These are phyloP conservation scores for Lucifuga dentata DNA, from an alignment of 2,113 vertebrate species.

Conservation along the genomic window DNA sequence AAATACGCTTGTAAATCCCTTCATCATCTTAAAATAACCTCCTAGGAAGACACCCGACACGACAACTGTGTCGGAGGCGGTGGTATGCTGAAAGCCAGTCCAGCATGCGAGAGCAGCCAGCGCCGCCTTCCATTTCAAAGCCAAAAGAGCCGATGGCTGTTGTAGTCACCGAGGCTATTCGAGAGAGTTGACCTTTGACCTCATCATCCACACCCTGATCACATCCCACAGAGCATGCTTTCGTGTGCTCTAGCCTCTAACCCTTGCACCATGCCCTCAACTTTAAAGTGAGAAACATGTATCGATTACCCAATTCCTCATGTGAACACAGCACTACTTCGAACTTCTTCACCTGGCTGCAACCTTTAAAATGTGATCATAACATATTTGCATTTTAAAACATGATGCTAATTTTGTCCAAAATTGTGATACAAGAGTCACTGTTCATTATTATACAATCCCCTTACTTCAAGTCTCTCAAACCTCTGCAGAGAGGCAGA, in stretches of 20 bases:
- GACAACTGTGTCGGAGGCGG: conserved; percentile 83
- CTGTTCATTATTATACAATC: conserved; percentile 26
- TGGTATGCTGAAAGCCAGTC: conserved; percentile 62
- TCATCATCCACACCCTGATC: conserved; percentile 66
- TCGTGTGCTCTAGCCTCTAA: conserved; percentile 58
- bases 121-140: conserved; percentile 84
- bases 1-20: conserved; percentile 39
- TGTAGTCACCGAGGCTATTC: conserved; percentile 76
- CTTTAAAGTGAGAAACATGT: conserved; percentile 45
- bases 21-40: conserved; percentile 77
- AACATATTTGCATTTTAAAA: conserved; percentile 20
- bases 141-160: conserved; percentile 73
- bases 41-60: conserved; percentile 85
- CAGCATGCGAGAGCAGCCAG: conserved; percentile 53
- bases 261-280: conserved; percentile 26
- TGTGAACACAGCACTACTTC: conserved; percentile 4
- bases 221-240: conserved; percentile 65
- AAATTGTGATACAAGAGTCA: background rate
- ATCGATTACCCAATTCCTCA: conserved; percentile 58
- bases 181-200: conserved; percentile 80
- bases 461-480: conserved; percentile 16
- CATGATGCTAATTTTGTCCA: conserved; percentile 12
- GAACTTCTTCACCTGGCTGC: conserved; percentile 7
- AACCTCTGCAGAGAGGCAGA: conserved; percentile 44
- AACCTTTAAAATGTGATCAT: conserved; percentile 23